Evolutionary conservation across 2,113 vertebrate genomes (phyloP).

Genomic region (Pygoscelis adeliae): DNA sequence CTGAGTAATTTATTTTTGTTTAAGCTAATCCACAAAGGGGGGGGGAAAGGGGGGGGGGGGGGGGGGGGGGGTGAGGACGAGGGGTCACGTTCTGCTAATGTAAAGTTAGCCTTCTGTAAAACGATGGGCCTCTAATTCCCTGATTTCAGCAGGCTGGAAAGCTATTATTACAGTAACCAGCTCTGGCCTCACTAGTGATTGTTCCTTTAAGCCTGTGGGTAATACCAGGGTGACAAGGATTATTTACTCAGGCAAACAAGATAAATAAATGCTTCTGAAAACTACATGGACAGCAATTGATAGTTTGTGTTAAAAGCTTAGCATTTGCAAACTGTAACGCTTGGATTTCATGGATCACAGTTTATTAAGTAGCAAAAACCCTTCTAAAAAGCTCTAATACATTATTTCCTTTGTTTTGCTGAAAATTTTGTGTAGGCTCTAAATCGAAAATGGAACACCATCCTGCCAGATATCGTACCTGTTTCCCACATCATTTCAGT

Average conservation of each 20-base stretch:
- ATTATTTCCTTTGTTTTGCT: not conserved
- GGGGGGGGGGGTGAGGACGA: not conserved
- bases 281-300: not conserved
- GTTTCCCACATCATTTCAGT: not conserved
- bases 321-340: not conserved
- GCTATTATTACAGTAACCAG: not conserved
- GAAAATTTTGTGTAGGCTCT: not conserved
- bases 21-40: not conserved
- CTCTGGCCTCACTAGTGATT: not conserved
- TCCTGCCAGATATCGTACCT: not conserved
- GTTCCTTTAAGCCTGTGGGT: not conserved
- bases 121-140: not conserved
- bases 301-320: not conserved
- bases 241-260: not conserved
- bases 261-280: conserved; percentile 16
- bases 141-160: not conserved
- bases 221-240: not conserved
- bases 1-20: not conserved
- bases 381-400: not conserved
- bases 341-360: not conserved
- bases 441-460: not conserved
- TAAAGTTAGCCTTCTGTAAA: not conserved
- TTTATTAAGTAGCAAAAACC: not conserved
- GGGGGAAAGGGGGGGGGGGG: no score
- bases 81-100: not conserved